Conservation (phyloP, 2,888 invertebrate species). For the Drosophila kambysellisi region DNA sequence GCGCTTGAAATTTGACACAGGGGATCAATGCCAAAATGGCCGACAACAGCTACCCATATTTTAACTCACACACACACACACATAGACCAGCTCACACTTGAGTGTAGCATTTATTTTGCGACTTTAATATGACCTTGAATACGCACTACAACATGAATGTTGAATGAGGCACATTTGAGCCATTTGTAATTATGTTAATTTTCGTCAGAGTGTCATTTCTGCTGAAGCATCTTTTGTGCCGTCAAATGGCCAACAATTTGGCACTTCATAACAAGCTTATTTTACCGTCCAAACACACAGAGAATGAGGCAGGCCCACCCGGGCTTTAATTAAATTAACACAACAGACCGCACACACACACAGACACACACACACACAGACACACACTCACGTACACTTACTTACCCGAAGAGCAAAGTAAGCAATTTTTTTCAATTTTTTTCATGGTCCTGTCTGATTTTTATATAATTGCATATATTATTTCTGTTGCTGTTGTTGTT, state of each 20-base stretch:
- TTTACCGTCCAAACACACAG: slow-evolving; percentile 22
- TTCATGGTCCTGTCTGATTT: slow-evolving; percentile 58
- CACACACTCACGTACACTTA: background rate
- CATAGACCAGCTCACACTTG: slow-evolving; percentile 7
- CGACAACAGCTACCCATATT: slow-evolving; percentile 20
- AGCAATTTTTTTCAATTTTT: slow-evolving; percentile 60
- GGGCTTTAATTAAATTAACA: slow-evolving; percentile 77
- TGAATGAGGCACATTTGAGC: slow-evolving; percentile 1
- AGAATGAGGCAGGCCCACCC: slow-evolving; percentile 8
- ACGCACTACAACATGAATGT: slow-evolving; percentile 4
- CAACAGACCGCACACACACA: slow-evolving; percentile 61
- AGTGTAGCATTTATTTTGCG: slow-evolving; percentile 34
- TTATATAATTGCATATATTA: slow-evolving; percentile 71
- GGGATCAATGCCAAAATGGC: slow-evolving; percentile 44
- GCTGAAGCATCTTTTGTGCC: slow-evolving; percentile 34
- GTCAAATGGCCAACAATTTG: slow-evolving; percentile 58
- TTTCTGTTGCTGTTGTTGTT: slow-evolving; percentile 32
- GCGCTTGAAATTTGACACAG: slow-evolving; percentile 54
- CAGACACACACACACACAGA: slow-evolving; percentile 28
- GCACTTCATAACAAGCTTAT: slow-evolving; percentile 58
- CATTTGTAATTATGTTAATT: slow-evolving; percentile 53
- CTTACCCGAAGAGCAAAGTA: slow-evolving; percentile 57
- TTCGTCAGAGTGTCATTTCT: slow-evolving; percentile 27
- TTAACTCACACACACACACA: background rate
- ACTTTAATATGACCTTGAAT: slow-evolving; percentile 58